Percentiles rank a stretch among this genome's conserved stretches.
phyloP scores from a whole-genome alignment of 2,888 invertebrate species.

The Drosophila maculinotata region DNA sequence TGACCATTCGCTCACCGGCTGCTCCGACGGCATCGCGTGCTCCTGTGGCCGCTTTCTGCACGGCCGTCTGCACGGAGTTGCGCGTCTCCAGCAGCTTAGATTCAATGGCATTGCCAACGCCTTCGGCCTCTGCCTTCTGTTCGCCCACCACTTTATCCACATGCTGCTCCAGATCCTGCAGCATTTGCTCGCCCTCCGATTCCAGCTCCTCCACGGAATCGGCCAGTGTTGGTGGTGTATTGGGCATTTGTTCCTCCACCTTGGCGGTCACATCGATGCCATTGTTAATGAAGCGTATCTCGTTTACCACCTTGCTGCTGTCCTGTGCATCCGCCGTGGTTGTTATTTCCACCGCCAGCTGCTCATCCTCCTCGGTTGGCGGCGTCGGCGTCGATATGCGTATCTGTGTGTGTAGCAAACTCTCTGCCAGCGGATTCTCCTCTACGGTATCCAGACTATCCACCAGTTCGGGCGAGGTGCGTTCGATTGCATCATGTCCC shows the following conservation, averaged over 20 bases:
- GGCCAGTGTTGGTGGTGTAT: constrained; percentile 47
- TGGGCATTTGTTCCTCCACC: constrained; percentile 71
- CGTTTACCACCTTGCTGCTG: constrained; percentile 80
- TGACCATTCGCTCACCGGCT: constrained; percentile 52
- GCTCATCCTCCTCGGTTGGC: constrained; percentile 83
- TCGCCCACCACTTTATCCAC: constrained; percentile 54
- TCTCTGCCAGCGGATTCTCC: constrained; percentile 47
- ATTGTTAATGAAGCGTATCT: constrained; percentile 84
- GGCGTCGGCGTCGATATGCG: constrained; percentile 68
- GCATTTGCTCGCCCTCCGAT: constrained; percentile 52
- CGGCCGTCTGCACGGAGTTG: constrained; percentile 55
- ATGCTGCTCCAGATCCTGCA: constrained; percentile 53
- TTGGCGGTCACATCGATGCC: constrained; percentile 84
- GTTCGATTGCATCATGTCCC: constrained; percentile 75
- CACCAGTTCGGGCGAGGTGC: constrained; percentile 74
- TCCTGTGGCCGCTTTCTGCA: constrained; percentile 58
- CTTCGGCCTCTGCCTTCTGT: constrained; percentile 49
- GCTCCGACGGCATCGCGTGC: constrained; percentile 55
- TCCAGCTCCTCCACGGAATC: constrained; percentile 62
- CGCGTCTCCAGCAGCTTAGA: constrained; percentile 48
- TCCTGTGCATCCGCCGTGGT: constrained; percentile 79
- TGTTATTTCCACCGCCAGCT: constrained; percentile 82
- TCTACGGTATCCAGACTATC: constrained; percentile 79
- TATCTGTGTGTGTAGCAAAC: constrained; percentile 41
- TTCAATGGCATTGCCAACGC: constrained; percentile 40